phyloP scores from a whole-genome alignment of 2,888 invertebrate genomes.

The Eupeodes latifasciatus region DNA sequence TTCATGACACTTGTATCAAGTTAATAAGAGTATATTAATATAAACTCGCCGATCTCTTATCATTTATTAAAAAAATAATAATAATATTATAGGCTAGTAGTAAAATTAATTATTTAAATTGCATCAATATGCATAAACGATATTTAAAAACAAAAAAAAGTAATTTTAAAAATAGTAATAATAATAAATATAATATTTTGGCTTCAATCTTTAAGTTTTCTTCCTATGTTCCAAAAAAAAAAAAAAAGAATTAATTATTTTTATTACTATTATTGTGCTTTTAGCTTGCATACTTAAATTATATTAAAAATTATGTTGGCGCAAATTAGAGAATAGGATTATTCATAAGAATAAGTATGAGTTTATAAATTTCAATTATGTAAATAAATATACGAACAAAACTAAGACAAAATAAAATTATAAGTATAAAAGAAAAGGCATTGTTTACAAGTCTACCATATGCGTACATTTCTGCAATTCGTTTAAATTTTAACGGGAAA shows the following conservation, averaged over 20 bases:
- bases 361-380: constrained; percentile 44
- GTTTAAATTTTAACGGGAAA: no score
- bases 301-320: constrained; percentile 21
- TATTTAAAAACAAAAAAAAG: constrained; percentile 5
- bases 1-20: constrained; percentile 70
- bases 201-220: constrained; percentile 50
- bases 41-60: constrained; percentile 70
- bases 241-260: constrained; percentile 27
- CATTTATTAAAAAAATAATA: constrained; percentile 36
- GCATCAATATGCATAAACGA: constrained; percentile 30
- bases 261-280: constrained; percentile 51
- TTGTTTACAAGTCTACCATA: no score
- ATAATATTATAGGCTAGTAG: constrained; percentile 57
- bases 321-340: constrained; percentile 25
- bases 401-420: constrained; percentile 33
- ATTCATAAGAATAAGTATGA: constrained; percentile 36
- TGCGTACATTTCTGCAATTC: no score
- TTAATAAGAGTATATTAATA: constrained; percentile 48
- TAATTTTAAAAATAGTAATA: background rate
- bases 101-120: constrained; percentile 61
- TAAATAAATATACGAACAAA: constrained; percentile 56
- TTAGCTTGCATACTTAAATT: constrained; percentile 40
- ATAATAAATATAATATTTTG: constrained; percentile 31
- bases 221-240: constrained; percentile 19
- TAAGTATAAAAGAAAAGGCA: background rate